These are phyloP conservation scores for Trissolcus japonicus DNA, from an alignment of 2,888 invertebrate species.

Conservation along the genomic window DNA sequence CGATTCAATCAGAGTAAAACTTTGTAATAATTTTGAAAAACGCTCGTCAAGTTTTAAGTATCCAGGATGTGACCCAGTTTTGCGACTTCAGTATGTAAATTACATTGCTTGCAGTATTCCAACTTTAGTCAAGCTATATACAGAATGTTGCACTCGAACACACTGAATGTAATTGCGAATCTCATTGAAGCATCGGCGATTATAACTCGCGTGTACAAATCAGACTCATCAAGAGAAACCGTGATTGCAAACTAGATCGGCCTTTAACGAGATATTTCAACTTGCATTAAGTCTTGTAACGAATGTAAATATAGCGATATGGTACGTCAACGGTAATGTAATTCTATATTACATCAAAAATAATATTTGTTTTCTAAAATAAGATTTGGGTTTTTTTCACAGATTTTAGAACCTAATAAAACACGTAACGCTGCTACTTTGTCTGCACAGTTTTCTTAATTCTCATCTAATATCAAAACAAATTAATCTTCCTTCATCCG, in stretches of 20 bases:
- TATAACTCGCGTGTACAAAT: slow-evolving; percentile 52
- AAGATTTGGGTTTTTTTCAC: too few species aligned
- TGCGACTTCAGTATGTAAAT: slow-evolving; percentile 46
- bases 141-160: slow-evolving; percentile 49
- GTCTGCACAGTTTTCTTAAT: too few species aligned
- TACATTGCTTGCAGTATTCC: slow-evolving; percentile 36
- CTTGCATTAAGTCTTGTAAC: slow-evolving; percentile 30
- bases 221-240: slow-evolving; percentile 50
- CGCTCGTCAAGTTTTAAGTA: slow-evolving; percentile 14
- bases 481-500: background rate
- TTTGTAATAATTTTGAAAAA: background rate
- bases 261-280: slow-evolving; percentile 52
- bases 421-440: too few species aligned
- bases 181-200: slow-evolving; percentile 53
- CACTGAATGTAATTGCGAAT: slow-evolving; percentile 53
- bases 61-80: slow-evolving; percentile 39
- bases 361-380: too few species aligned
- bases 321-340: too few species aligned
- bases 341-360: too few species aligned
- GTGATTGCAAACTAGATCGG: slow-evolving; percentile 52
- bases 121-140: slow-evolving; percentile 28
- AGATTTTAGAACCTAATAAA: too few species aligned
- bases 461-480: slow-evolving; percentile 4
- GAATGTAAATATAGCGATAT: slow-evolving; percentile 27
- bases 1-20: slow-evolving; percentile 15